These are phyloP conservation scores for Conus betulinus DNA, from an alignment of 1,140 invertebrate species.

Conservation along the genomic window DNA sequence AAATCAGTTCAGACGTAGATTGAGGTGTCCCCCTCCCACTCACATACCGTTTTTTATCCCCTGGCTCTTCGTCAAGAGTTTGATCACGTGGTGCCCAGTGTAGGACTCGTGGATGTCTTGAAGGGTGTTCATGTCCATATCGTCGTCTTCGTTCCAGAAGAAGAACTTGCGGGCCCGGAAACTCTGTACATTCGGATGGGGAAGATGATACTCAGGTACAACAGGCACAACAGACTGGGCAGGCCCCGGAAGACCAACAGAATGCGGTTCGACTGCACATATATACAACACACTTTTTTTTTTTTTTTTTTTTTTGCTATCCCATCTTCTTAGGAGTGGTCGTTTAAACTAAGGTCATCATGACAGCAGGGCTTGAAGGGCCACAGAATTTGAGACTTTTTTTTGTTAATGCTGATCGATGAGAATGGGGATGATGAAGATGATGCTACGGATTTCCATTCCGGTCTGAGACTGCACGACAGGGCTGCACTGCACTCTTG, in stretches of 20 bases:
- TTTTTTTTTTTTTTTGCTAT: no score
- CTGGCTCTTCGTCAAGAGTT: conserved; percentile 42
- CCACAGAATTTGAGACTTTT: no score
- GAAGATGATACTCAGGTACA: conserved; percentile 53
- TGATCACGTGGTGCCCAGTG: conserved; percentile 46
- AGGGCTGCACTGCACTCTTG: no score
- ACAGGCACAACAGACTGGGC: conserved; percentile 49
- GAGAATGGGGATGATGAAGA: no score
- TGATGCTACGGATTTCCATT: no score
- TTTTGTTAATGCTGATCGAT: no score
- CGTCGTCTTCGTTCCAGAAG: conserved; percentile 16
- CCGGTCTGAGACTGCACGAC: no score
- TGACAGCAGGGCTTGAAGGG: no score
- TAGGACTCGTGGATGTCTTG: conserved; percentile 46
- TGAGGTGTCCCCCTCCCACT: no score
- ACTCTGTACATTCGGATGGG: conserved; percentile 47
- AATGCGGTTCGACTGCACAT: conserved; percentile 38
- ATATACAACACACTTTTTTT: no score
- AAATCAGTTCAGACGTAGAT: no score
- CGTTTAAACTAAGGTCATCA: neutral
- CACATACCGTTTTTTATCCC: conserved; percentile 30
- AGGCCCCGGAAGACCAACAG: conserved; percentile 40
- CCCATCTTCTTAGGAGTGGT: no score
- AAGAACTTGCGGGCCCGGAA: conserved; percentile 20
- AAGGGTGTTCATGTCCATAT: conserved; percentile 36